Evolutionary conservation across 2,113 vertebrate species (phyloP).

Genomic region (Engystomops pustulosus): DNA sequence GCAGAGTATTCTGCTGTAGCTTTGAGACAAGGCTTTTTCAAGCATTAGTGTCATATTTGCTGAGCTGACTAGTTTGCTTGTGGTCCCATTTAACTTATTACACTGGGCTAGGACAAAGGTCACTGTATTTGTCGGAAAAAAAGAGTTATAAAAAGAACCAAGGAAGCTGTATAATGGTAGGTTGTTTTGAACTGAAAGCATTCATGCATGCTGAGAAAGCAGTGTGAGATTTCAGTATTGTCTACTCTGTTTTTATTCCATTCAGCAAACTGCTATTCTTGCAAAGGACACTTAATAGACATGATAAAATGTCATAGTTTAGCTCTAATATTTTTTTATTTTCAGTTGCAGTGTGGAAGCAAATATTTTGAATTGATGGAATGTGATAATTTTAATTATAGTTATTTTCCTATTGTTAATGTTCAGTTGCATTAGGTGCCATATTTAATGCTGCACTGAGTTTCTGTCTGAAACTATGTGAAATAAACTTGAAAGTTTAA

Average conservation of each 20-base stretch:
- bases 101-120: background rate
- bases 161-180: background rate
- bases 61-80: background rate
- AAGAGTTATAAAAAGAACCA: background rate
- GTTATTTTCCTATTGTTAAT: too few relatives aligned
- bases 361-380: too few relatives aligned
- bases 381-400: too few relatives aligned
- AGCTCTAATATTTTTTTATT: background rate
- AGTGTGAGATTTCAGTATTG: slow-evolving; percentile 15
- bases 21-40: background rate
- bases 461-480: too few relatives aligned
- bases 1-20: background rate
- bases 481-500: too few relatives aligned
- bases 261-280: background rate
- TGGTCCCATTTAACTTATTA: background rate
- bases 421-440: too few relatives aligned
- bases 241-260: background rate
- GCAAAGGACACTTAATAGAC: background rate
- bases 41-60: background rate
- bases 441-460: too few relatives aligned
- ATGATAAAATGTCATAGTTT: background rate
- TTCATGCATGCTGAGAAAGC: background rate
- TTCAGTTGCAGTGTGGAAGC: background rate
- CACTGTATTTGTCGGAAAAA: background rate
- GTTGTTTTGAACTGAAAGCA: background rate